Percentiles rank a stretch among this genome's conserved stretches.
Evolutionary conservation across 2,888 invertebrate species (phyloP).

Genomic region (Microplitis deprimator): DNA sequence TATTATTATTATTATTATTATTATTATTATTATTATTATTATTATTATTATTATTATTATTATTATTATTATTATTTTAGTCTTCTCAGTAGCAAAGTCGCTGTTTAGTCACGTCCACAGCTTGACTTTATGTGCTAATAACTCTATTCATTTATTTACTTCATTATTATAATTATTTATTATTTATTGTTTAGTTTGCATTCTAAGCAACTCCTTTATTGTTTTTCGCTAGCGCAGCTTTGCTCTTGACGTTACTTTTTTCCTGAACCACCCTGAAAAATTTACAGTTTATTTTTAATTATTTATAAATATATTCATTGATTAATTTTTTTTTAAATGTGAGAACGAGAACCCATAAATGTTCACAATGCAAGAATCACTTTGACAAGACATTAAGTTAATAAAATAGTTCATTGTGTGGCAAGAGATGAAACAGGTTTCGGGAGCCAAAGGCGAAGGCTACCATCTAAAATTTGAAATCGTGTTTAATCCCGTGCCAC

Average conservation of each 20-base stretch:
- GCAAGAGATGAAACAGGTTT: no score
- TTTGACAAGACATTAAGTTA: background rate
- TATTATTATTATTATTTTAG: slow-evolving; percentile 65
- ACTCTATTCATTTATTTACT: slow-evolving; percentile 51
- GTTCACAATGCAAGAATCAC: background rate
- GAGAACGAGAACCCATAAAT: background rate
- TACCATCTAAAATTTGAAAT: no score
- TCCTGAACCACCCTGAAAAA: slow-evolving; percentile 73
- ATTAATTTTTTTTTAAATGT: background rate
- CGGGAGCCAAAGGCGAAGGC: no score
- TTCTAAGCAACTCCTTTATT: slow-evolving; percentile 42
- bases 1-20: slow-evolving; percentile 51
- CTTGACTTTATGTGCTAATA: slow-evolving; percentile 56
- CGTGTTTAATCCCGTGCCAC: no score
- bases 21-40: slow-evolving; percentile 63
- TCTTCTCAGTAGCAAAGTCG: slow-evolving; percentile 65
- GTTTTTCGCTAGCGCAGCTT: slow-evolving; percentile 60
- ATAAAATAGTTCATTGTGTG: background rate
- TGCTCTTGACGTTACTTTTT: slow-evolving; percentile 73
- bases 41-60: slow-evolving; percentile 63
- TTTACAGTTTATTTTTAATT: slow-evolving; percentile 40
- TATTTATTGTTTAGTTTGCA: slow-evolving; percentile 5
- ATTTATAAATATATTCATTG: background rate
- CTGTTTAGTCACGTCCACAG: slow-evolving; percentile 57
- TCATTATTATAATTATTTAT: slow-evolving; percentile 22